These are phyloP conservation scores for Drosophila pseudotakahashii DNA, from an alignment of 2,888 invertebrate species.

Conservation along the genomic window DNA sequence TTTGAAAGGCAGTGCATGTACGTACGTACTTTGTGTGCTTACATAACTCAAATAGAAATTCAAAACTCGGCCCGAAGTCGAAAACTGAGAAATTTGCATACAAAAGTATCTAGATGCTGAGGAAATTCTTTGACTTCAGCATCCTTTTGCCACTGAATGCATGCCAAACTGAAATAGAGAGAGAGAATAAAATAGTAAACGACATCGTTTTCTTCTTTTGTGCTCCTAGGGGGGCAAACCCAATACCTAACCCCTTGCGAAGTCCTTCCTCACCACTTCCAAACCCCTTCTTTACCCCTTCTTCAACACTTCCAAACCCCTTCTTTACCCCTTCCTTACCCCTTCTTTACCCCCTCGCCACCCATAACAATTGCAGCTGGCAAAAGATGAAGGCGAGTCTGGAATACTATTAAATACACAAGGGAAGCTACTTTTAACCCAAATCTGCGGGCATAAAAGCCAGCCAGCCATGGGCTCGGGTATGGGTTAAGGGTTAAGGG, in stretches of 20 bases:
- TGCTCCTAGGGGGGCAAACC: background rate
- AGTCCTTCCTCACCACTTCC: background rate
- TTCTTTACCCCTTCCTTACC: no score
- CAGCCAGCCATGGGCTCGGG: constrained; percentile 38
- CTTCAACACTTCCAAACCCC: background rate
- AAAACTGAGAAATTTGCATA: constrained; percentile 45
- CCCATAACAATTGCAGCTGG: constrained; percentile 33
- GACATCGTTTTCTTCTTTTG: constrained; percentile 10
- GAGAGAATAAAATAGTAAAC: background rate
- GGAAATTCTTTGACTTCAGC: constrained; percentile 39
- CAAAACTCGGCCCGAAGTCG: constrained; percentile 34
- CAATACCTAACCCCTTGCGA: background rate
- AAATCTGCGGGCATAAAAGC: constrained; percentile 77
- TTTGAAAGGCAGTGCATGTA: constrained; percentile 15
- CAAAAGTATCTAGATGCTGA: constrained; percentile 37
- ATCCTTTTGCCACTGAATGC: constrained; percentile 26
- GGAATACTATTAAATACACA: constrained; percentile 76
- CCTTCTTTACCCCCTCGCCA: background rate
- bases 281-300: background rate
- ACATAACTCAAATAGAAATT: constrained; percentile 30
- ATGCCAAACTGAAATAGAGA: constrained; percentile 16
- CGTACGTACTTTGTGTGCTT: background rate
- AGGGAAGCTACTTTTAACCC: constrained; percentile 78
- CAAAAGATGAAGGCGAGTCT: constrained; percentile 31
- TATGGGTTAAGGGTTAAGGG: constrained; percentile 1